phyloP scores from a whole-genome alignment of 2,113 vertebrate genomes.

The Dissostichus mawsoni region DNA sequence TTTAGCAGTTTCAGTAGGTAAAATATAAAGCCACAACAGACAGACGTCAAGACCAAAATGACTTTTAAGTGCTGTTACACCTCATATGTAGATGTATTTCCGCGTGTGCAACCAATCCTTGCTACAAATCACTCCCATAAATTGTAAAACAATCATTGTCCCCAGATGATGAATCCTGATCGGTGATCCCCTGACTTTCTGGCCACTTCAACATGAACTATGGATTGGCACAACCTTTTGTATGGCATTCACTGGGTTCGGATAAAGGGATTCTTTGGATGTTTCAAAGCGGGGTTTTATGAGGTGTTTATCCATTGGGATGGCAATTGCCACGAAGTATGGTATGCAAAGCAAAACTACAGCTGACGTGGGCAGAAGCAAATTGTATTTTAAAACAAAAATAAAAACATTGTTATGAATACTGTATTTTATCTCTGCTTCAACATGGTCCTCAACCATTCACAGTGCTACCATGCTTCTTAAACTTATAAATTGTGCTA shows the following conservation, averaged over 20 bases:
- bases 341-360: too few relatives aligned
- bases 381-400: too few relatives aligned
- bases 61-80: background rate
- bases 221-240: background rate
- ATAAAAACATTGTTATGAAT: too few relatives aligned
- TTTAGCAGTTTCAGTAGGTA: too few relatives aligned
- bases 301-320: too few relatives aligned
- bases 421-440: background rate
- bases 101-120: background rate
- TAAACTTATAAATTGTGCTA: too few relatives aligned
- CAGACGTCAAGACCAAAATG: background rate
- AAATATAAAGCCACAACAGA: background rate
- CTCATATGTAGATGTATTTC: constrained; percentile 4
- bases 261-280: background rate
- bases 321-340: too few relatives aligned
- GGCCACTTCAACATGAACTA: background rate
- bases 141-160: background rate
- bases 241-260: background rate
- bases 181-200: background rate
- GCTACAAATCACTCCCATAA: background rate
- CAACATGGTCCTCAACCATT: too few relatives aligned
- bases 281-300: too few relatives aligned
- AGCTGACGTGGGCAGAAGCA: too few relatives aligned
- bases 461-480: too few relatives aligned
- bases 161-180: background rate